Evolutionary conservation across 2,797 vertebrate species (phyloP).

Genomic region (Tarsius wallacei): DNA sequence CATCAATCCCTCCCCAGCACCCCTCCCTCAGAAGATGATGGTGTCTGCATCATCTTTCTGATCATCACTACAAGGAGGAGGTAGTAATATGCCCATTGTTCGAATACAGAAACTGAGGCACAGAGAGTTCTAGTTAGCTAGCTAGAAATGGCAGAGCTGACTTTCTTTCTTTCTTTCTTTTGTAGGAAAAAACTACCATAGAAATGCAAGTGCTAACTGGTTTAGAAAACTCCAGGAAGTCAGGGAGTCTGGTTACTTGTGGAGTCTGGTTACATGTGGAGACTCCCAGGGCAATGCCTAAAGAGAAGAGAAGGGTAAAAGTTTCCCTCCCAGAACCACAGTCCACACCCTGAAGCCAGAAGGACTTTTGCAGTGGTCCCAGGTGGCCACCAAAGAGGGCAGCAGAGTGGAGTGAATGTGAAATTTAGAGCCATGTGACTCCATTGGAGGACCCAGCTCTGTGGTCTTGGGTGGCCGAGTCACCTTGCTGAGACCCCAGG

Average conservation of each 20-base stretch:
- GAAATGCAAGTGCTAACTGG: background rate
- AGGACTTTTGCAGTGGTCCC: fast-evolving
- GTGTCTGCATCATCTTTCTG: background rate
- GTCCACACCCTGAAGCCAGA: background rate
- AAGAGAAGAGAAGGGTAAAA: fast-evolving
- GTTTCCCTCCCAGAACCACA: fast-evolving
- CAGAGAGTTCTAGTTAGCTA: background rate
- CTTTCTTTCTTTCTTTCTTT: no score
- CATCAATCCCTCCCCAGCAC: fast-evolving
- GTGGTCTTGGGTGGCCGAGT: fast-evolving
- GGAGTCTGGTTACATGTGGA: background rate
- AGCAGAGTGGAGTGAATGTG: no score
- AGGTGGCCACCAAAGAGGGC: fast-evolving
- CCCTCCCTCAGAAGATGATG: no score
- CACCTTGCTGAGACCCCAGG: fast-evolving
- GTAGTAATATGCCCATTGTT: background rate
- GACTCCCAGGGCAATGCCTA: fast-evolving
- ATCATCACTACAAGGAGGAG: background rate
- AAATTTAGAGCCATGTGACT: fast-evolving
- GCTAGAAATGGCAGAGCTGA: background rate
- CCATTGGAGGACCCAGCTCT: background rate
- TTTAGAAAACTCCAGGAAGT: background rate
- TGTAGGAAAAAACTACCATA: no score
- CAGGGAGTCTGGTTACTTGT: no score
- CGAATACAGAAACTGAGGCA: background rate